Evolutionary conservation across 2,797 vertebrate genomes (phyloP).

Genomic region (Centropyge bicolor): DNA sequence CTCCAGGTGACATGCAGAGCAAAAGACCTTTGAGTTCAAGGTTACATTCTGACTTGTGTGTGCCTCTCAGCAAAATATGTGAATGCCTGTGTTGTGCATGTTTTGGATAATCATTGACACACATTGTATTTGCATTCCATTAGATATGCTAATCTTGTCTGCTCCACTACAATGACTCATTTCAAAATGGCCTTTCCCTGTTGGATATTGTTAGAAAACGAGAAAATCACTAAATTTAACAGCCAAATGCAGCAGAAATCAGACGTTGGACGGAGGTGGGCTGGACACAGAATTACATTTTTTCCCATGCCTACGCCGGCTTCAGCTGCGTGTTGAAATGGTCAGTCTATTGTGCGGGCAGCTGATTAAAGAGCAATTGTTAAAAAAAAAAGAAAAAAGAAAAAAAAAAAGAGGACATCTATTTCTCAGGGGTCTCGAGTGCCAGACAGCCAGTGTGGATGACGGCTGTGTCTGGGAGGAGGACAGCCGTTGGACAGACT

Average conservation of each 20-base stretch:
- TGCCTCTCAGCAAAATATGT: constrained; percentile 40
- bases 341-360: constrained; percentile 40
- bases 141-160: constrained; percentile 41
- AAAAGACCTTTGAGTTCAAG: not conserved
- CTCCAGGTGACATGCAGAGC: not conserved
- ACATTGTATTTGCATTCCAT: constrained; percentile 9
- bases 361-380: constrained; percentile 69
- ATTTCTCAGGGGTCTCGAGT: constrained; percentile 63
- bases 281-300: constrained; percentile 35
- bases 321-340: constrained; percentile 51
- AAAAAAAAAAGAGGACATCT: constrained; percentile 46
- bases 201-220: constrained; percentile 41
- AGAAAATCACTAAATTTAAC: constrained; percentile 17
- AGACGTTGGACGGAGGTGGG: not conserved
- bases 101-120: constrained; percentile 37
- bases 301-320: constrained; percentile 29
- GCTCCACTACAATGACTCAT: constrained; percentile 43
- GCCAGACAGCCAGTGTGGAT: constrained; percentile 56
- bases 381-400: not conserved
- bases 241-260: constrained; percentile 26
- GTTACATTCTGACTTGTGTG: constrained; percentile 13
- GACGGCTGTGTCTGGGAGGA: constrained; percentile 60
- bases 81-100: not conserved
- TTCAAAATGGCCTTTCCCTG: constrained; percentile 32
- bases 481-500: constrained; percentile 76